Conservation (phyloP, 2,797 vertebrate species). For the Pangasius mekongensis region DNA sequence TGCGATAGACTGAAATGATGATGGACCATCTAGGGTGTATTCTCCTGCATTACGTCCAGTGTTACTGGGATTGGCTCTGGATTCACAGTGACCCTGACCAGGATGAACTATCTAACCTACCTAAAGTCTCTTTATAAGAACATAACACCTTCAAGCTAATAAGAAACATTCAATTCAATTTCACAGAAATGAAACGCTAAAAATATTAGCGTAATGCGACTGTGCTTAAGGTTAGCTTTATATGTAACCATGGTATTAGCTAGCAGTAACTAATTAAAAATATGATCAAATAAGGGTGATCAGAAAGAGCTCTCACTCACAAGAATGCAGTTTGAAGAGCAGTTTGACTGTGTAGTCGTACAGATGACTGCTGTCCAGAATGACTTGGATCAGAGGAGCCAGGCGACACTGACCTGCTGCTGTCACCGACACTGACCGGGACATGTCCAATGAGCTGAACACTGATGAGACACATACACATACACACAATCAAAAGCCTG, state of each 20-base stretch:
- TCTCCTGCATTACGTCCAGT: no score
- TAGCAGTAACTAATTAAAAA: background rate
- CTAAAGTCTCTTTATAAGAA: background rate
- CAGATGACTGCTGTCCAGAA: slow-evolving; percentile 94
- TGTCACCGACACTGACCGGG: slow-evolving; percentile 92
- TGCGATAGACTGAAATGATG: no score
- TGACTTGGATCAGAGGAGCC: slow-evolving; percentile 95
- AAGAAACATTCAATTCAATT: background rate
- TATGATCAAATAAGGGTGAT: background rate
- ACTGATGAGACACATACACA: slow-evolving; percentile 71
- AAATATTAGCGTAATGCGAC: background rate
- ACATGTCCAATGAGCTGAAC: slow-evolving; percentile 96
- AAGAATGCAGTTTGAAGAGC: slow-evolving; percentile 97
- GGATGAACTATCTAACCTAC: no score
- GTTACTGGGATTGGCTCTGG: no score
- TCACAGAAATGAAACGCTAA: background rate
- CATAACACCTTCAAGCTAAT: background rate
- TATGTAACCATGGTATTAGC: background rate
- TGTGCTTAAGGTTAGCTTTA: background rate
- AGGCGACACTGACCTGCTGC: slow-evolving; percentile 95
- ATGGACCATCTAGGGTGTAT: no score
- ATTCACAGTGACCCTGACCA: no score
- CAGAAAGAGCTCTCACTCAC: slow-evolving; percentile 79
- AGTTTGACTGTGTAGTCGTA: slow-evolving; percentile 98
- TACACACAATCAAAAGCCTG: background rate